Base-by-base conservation (phyloP, 2,888 invertebrate genomes). In the Andrena praecox region DNA sequence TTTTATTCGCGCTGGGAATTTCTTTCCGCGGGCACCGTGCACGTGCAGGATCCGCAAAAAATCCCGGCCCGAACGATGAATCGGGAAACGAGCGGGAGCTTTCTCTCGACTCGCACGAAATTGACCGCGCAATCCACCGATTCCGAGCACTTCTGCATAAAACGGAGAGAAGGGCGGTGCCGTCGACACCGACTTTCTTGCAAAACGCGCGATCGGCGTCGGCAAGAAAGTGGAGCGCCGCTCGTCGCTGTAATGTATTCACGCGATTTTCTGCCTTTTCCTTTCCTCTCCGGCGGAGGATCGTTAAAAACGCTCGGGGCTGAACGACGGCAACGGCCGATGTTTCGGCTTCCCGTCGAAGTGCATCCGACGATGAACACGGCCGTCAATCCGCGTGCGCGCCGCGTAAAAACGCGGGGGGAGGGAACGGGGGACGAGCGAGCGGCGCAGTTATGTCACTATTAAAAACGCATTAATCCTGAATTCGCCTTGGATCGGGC, bases 381-480 rank as follows among this genome's bases (percentile, higher is more conserved):
- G 42, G 16, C 4, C 77, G 71, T 29, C 69, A 31, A 68, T 24
- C 16, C 71, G 48, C 42, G 56, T 69, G 27, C 29, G 42, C 31
- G 52, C 31, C 60, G 68, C 31, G 69, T 71, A 76, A 74, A 78
- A 72, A 78, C 42, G 12, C 16, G 4, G 54, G 52, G 27, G 50
- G 20, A 29, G 29, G 50, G 20, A 27, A 10, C 69, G 56, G 29
- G 27, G 29, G 62, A 42, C 77, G 83, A 75, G 76, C 67, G 80
- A 80, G 82, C 76, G 70, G 79, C 72, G 88, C 83, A 85, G 89
- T 90, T 89, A 89, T 89, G 90, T 90, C 90, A 91, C 90, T 91
- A 92, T 92, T 92, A 92, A 92, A 92, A 92, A 91, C 90, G 87
- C 91, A 92, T 92, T 91, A 91, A 92, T 92, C 87, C 89, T 85